phyloP scores from a whole-genome alignment of 2,888 invertebrate species.

The Euplagia quadripunctaria region DNA sequence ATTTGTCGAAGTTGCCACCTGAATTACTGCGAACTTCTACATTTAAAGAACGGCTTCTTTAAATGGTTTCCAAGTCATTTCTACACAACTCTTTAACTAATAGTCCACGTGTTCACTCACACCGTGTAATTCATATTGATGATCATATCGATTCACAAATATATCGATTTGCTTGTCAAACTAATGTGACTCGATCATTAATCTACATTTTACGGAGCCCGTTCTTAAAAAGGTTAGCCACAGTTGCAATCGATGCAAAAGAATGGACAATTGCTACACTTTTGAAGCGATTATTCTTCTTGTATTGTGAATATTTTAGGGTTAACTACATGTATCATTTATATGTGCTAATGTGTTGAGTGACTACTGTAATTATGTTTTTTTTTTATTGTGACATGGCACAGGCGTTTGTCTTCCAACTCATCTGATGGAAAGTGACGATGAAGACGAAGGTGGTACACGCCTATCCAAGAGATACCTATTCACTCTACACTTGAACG shows the following conservation, averaged over 20 bases:
- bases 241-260: conserved; percentile 52
- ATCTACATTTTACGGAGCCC: conserved; percentile 62
- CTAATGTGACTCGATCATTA: conserved; percentile 58
- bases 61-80: background rate
- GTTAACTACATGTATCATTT: conserved; percentile 21
- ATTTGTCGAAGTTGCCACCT: too few relatives aligned
- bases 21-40: too few relatives aligned
- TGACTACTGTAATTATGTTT: background rate
- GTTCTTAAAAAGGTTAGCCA: conserved; percentile 47
- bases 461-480: too few relatives aligned
- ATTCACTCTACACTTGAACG: too few relatives aligned
- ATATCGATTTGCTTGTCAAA: conserved; percentile 64
- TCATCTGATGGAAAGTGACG: too few relatives aligned
- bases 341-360: conserved; percentile 16
- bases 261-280: conserved; percentile 47
- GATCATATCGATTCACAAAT: conserved; percentile 65
- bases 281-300: conserved; percentile 21
- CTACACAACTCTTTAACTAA: conserved; percentile 8
- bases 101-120: conserved; percentile 51
- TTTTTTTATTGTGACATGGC: too few relatives aligned
- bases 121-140: conserved; percentile 83
- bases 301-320: conserved; percentile 31
- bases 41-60: too few relatives aligned
- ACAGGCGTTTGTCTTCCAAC: too few relatives aligned
- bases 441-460: too few relatives aligned